A percentile compares a stretch with the other conserved stretches of the same genome.
Evolutionary conservation across 1,140 invertebrate genomes (phyloP).

Genomic region (Euura saliciscinereae): DNA sequence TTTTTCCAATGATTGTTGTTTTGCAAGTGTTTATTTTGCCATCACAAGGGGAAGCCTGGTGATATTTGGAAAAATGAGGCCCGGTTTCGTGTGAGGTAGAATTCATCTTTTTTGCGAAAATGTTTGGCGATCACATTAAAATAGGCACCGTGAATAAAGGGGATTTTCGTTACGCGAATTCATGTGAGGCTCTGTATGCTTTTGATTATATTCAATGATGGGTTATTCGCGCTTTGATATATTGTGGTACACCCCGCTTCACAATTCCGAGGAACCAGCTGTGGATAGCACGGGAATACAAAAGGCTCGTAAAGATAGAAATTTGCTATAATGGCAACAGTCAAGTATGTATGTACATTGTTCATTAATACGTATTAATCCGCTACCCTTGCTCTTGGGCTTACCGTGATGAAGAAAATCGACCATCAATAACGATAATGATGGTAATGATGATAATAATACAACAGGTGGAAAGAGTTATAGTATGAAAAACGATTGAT

Average conservation of each 20-base stretch:
- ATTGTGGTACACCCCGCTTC: too few relatives aligned
- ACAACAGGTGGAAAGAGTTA: background rate
- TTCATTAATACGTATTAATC: too few relatives aligned
- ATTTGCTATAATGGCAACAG: too few relatives aligned
- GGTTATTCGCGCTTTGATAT: background rate
- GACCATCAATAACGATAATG: background rate
- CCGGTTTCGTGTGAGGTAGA: background rate
- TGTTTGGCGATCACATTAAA: background rate
- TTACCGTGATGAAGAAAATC: too few relatives aligned
- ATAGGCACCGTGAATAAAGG: background rate
- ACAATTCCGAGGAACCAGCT: too few relatives aligned
- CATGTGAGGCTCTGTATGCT: background rate
- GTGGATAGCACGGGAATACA: too few relatives aligned
- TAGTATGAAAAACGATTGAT: background rate
- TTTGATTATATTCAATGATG: background rate
- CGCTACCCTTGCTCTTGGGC: too few relatives aligned
- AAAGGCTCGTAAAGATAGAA: too few relatives aligned
- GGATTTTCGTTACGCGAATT: background rate
- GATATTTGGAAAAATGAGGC: background rate
- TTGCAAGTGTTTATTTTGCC: background rate
- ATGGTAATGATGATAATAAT: too few relatives aligned
- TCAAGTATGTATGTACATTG: too few relatives aligned
- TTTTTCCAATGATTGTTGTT: background rate
- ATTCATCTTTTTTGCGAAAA: background rate
- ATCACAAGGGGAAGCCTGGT: too few relatives aligned